Evolutionary conservation across 2,888 invertebrate genomes (phyloP), one percentile per base, ranked within the genome.

Genomic region (Pachycephus smyrnensis): DNA sequence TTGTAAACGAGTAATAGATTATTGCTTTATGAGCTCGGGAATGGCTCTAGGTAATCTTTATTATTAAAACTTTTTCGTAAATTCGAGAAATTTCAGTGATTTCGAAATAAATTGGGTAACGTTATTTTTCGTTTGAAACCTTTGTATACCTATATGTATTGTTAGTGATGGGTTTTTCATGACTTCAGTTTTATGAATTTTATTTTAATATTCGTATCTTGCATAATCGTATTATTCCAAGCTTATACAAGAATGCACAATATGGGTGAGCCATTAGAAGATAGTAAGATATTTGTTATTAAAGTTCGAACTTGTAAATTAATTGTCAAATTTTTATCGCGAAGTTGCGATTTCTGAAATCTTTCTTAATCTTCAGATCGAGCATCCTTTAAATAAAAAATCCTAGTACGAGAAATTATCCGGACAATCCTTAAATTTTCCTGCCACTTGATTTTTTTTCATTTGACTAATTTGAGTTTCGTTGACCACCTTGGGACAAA

Each of bases 391-490:
- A 6, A 55, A 55, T 55, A 55, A 55, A 55, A 23, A 4, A 23
- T 55, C 40, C 40, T 6, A 40, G 23, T 23, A 40, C 4, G 6
- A 15, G 15, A 23, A 12, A 12, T 40, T 40, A 15, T 40, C 40
- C 40, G 15, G 6, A 40, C 40, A 15, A 9, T 40, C 40, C 40
- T 23, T 6, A 55, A 55, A 55, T 23, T 23, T 55, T 55, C 40
- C 40, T 55, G 40, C 40, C 15, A 55, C 40, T 33, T 11, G 12
- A 32, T 71, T 32, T 30, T 15, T 30, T 33, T 31, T 71, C 71
- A 71, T 32, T 71, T 71, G 30, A 71, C 78, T 80, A 80, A 80
- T 83, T 84, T 85, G 80, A 78, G 82, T 83, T 86, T 83, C 84
- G 83, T 84, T 86, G 75, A 86, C 77, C 78, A 77, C 71, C 69